Evolutionary conservation across 2,888 invertebrate genomes (phyloP), one percentile per base, ranked within the genome.

Genomic region (Myopa testacea): DNA sequence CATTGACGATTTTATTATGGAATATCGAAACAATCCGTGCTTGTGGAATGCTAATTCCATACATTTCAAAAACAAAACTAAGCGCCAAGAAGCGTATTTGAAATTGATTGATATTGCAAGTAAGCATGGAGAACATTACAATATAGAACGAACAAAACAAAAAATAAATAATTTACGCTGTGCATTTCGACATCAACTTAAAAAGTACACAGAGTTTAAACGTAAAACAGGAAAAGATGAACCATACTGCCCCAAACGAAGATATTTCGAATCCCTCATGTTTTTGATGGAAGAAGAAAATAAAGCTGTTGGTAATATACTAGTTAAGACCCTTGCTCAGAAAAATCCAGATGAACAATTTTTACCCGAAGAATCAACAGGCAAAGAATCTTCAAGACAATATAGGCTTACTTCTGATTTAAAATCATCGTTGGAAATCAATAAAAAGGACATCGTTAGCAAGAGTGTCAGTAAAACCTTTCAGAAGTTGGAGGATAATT

Each of bases 121-220:
- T n/a, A 88, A 86, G 83, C 89, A 89, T 83, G 89, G 89, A 10
- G 89, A 89, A 80, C 84, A 86, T 62, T 89, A 89, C 79, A 89
- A 89, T 81, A 88, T 89, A 40, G 89, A 89, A 77, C 83, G 89
- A 75, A 89, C 89, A 4, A 89, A 89, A 81, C 89, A 89, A 80
- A 89, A 89, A 82, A 89, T 89, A 78, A 89, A 89, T 84, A 89
- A 89, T 83, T 83, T 89, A 52, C 82, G 89, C 7, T 89, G 89
- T 80, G 89, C 89, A 65, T 89, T 89, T 81, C 84, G 89, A 16
- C 88, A 89, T 77, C 89, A 89, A 78, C 82, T 89, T 12, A 86
- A 88, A 26, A 89, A 89, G 76, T 87, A 86, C 69, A 88, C 87
- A 63, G 89, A 89, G 81, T 84, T 87, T 8, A 89, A 89, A 75